These are phyloP conservation scores for Callospermophilus lateralis DNA, from an alignment of 2,113 vertebrate genomes.

Conservation along the genomic window DNA sequence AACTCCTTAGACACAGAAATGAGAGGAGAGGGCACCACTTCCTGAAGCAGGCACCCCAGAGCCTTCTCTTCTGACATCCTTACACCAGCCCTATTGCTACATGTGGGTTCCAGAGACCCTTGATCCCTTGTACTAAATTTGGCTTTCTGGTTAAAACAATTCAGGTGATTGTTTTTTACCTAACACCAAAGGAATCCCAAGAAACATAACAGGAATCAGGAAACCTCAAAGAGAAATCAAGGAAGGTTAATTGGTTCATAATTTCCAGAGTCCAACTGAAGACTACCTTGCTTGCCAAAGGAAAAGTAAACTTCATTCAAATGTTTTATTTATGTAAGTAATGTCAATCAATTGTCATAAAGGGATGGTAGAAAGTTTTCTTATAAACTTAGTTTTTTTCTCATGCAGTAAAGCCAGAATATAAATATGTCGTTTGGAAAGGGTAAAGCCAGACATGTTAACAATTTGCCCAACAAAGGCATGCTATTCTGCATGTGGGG, in stretches of 20 bases:
- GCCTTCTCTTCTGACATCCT: background rate
- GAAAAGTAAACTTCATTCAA: conserved; percentile 46
- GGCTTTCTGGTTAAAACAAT: background rate
- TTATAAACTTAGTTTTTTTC: conserved; percentile 38
- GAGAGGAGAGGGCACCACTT: background rate
- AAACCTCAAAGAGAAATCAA: conserved; percentile 20
- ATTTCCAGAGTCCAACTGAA: background rate
- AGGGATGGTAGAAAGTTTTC: background rate
- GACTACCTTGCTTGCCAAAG: background rate
- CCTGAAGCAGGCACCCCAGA: background rate
- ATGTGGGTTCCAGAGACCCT: background rate
- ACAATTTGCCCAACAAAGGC: background rate
- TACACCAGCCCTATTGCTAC: too few relatives aligned
- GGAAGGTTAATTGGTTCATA: background rate
- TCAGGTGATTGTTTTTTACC: background rate
- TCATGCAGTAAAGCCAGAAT: background rate
- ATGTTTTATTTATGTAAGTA: conserved; percentile 8
- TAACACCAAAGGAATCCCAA: background rate
- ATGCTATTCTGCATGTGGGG: background rate
- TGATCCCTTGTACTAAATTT: background rate
- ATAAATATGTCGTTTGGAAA: background rate
- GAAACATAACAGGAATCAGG: background rate
- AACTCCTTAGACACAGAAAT: background rate
- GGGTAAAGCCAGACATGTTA: background rate
- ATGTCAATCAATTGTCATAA: background rate